These are phyloP conservation scores for Peromyscus aztecus DNA, from an alignment of 2,797 vertebrate genomes.

Conservation along the genomic window DNA sequence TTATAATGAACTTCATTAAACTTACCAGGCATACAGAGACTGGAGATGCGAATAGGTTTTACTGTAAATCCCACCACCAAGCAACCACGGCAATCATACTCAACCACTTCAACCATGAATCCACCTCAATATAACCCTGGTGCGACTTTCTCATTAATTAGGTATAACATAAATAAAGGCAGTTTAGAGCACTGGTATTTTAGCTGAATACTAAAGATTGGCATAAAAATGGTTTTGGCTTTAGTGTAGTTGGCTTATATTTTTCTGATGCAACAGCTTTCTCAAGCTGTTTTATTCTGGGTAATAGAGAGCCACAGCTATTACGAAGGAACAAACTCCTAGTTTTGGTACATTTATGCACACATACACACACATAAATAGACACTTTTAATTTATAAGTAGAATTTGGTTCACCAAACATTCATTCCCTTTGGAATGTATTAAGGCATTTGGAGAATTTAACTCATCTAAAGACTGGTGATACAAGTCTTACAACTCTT, in stretches of 20 bases:
- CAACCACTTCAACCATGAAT: background rate
- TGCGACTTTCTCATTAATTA: constrained; percentile 23
- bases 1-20: constrained; percentile 27
- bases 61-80: constrained; percentile 47
- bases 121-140: background rate
- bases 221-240: constrained; percentile 54
- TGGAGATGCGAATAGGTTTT: constrained; percentile 12
- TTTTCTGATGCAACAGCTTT: background rate
- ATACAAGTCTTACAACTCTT: constrained; percentile 46
- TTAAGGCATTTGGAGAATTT: constrained; percentile 24
- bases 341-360: background rate
- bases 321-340: constrained; percentile 2
- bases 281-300: background rate
- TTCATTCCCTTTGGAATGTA: constrained; percentile 38
- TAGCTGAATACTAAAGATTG: constrained; percentile 39
- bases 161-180: background rate
- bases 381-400: background rate
- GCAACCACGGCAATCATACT: background rate
- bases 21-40: background rate
- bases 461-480: constrained; percentile 34
- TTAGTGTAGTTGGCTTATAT: constrained; percentile 18
- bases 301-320: constrained; percentile 11
- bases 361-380: fast-evolving
- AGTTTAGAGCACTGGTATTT: constrained; percentile 21
- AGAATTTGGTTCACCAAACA: constrained; percentile 1